Conservation (phyloP, 2,888 invertebrate genomes). For the Furcula furcula region DNA sequence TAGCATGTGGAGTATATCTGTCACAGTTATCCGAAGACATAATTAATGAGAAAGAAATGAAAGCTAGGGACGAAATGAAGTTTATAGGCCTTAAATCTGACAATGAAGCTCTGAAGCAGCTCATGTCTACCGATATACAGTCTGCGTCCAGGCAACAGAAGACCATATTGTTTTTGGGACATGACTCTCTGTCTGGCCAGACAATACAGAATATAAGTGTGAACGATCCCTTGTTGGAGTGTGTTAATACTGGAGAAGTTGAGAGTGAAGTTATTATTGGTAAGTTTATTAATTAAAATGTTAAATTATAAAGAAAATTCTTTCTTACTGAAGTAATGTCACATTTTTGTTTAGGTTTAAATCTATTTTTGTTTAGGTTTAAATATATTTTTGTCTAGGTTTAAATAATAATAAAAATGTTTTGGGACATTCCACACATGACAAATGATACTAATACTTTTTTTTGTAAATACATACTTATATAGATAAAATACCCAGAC, state of each 20-base stretch:
- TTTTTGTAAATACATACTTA: too few species aligned
- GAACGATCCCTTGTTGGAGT: conserved; percentile 53
- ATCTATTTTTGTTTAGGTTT: too few species aligned
- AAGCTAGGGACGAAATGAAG: conserved; percentile 42
- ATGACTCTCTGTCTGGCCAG: conserved; percentile 56
- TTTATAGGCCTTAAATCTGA: conserved; percentile 46
- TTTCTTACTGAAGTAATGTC: too few species aligned
- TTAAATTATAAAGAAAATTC: too few species aligned
- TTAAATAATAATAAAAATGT: too few species aligned
- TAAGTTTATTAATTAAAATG: conserved; percentile 11
- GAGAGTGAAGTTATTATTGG: conserved; percentile 46
- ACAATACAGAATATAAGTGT: conserved; percentile 70
- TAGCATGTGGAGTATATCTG: conserved; percentile 58
- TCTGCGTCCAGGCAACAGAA: conserved; percentile 57
- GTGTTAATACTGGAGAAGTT: conserved; percentile 34
- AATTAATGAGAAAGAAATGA: conserved; percentile 50
- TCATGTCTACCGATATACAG: conserved; percentile 65
- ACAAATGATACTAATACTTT: too few species aligned
- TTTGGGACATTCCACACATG: too few species aligned
- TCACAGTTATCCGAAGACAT: conserved; percentile 60
- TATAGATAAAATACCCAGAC: too few species aligned
- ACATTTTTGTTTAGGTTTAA: too few species aligned
- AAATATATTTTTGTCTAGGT: too few species aligned
- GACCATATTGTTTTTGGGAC: conserved; percentile 64
- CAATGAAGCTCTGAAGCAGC: conserved; percentile 61